A percentile compares a stretch with the other conserved stretches of the same genome.
These are phyloP conservation scores for Propithecus deckenii DNA, from an alignment of 2,797 vertebrate species.

Conservation along the genomic window DNA sequence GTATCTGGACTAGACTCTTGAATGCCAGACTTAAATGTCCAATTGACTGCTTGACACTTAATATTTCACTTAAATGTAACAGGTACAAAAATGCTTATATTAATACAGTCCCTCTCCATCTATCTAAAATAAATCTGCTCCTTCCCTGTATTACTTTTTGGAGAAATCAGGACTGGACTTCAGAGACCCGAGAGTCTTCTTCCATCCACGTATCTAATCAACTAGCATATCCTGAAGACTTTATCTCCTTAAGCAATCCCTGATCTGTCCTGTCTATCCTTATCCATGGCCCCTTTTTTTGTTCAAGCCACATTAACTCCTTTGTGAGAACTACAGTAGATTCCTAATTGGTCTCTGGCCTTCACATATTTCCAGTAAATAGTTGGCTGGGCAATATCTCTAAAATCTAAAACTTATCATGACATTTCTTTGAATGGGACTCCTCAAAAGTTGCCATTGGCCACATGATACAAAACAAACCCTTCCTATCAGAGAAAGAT, in stretches of 20 bases:
- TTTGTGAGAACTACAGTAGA: fast-evolving
- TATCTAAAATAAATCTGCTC: background rate
- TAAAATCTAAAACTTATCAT: background rate
- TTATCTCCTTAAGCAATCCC: background rate
- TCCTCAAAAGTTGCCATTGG: background rate
- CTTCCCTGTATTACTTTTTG: background rate
- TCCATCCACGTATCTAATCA: background rate
- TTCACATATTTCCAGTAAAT: background rate
- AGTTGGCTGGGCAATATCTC: background rate
- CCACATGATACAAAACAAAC: background rate
- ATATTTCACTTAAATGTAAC: background rate
- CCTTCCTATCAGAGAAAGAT: background rate
- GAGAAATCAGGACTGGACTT: background rate
- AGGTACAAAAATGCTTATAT: background rate
- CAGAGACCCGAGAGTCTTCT: background rate
- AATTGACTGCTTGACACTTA: background rate
- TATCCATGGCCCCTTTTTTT: background rate
- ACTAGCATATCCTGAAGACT: background rate
- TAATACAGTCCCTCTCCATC: background rate
- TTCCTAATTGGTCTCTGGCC: background rate
- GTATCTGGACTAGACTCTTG: background rate
- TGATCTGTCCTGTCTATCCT: background rate
- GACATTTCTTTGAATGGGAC: background rate
- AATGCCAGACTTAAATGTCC: background rate
- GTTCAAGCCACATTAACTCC: background rate